Percentiles rank a stretch among this genome's conserved stretches.
phyloP scores from a whole-genome alignment of 2,888 invertebrate genomes.

The Masnerella sp. region DNA sequence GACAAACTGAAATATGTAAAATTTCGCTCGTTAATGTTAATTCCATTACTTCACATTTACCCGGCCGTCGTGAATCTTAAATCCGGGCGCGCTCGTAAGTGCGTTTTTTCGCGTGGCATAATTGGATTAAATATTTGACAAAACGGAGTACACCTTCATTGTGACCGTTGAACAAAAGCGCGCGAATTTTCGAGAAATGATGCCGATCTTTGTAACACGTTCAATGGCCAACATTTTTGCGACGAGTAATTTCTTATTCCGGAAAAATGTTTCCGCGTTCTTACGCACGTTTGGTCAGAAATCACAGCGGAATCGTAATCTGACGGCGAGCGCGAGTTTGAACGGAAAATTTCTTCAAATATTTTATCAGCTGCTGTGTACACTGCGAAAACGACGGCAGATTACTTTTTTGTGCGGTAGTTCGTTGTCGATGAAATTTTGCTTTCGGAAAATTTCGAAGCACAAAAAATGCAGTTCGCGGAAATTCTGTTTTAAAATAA shows the following conservation, averaged over 20 bases:
- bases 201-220: constrained; percentile 31
- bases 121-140: constrained; percentile 49
- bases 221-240: constrained; percentile 8
- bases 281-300: constrained; percentile 18
- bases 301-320: constrained; percentile 30
- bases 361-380: constrained; percentile 35
- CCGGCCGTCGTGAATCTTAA: constrained; percentile 29
- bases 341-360: constrained; percentile 42
- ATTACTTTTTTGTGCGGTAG: constrained; percentile 14
- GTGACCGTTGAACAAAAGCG: constrained; percentile 19
- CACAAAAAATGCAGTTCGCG: not conserved
- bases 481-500: not conserved
- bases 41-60: constrained; percentile 30
- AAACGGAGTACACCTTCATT: constrained; percentile 14
- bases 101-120: constrained; percentile 29
- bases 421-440: not conserved
- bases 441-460: not conserved
- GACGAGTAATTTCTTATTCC: too few species aligned
- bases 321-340: constrained; percentile 17
- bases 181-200: constrained; percentile 26
- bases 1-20: constrained; percentile 23
- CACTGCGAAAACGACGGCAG: constrained; percentile 29
- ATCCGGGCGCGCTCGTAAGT: constrained; percentile 20
- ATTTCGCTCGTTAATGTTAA: constrained; percentile 38
- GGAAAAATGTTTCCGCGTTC: not conserved